Conservation (phyloP, 1,140 invertebrate species). For the Nasonia longicornis region DNA sequence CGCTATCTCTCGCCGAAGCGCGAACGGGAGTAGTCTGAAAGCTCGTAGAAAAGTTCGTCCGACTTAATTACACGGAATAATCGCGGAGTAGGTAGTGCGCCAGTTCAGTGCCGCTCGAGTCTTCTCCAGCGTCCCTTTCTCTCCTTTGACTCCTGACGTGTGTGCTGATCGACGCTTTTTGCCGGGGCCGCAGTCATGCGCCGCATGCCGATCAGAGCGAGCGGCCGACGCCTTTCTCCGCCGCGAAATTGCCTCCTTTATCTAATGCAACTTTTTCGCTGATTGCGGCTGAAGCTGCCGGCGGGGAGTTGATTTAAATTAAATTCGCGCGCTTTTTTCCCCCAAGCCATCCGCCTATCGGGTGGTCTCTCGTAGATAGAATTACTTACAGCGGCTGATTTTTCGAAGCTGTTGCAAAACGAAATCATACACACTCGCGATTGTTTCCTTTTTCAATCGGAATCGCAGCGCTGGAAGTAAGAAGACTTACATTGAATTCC, state of each 20-base stretch:
- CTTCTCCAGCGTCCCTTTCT: background rate
- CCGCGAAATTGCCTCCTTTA: background rate
- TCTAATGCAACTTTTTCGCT: conserved; percentile 4
- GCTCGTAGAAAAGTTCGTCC: conserved; percentile 60
- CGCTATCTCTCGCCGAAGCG: conserved; percentile 23
- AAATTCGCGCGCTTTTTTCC: background rate
- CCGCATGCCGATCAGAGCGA: background rate
- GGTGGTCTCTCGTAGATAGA: too few species aligned
- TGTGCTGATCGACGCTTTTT: conserved; percentile 29
- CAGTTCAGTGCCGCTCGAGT: background rate
- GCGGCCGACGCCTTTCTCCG: background rate
- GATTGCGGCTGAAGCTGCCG: too few species aligned
- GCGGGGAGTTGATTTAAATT: background rate
- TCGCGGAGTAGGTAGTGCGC: conserved; percentile 54
- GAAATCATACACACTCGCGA: too few species aligned
- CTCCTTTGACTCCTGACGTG: conserved; percentile 23
- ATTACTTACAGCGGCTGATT: too few species aligned
- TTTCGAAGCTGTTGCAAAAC: too few species aligned
- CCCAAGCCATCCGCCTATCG: too few species aligned
- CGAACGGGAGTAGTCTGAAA: conserved; percentile 47
- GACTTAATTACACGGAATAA: conserved; percentile 70
- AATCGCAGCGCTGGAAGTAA: background rate
- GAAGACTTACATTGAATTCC: background rate
- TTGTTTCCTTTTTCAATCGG: background rate
- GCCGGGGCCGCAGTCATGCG: background rate